These are phyloP conservation scores for Balanococcus diminutus DNA, from an alignment of 2,888 invertebrate genomes.

Conservation along the genomic window DNA sequence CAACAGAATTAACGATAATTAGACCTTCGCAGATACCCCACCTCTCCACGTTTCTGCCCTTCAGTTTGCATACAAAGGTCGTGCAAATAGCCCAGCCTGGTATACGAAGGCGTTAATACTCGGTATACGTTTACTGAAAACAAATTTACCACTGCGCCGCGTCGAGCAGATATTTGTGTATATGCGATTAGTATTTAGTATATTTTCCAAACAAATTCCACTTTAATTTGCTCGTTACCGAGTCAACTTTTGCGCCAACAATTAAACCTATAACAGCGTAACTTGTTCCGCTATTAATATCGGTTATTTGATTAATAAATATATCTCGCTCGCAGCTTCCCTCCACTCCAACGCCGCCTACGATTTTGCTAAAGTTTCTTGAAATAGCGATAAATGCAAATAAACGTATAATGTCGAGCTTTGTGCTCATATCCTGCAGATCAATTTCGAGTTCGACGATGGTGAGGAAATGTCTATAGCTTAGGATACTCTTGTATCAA, in stretches of 20 bases:
- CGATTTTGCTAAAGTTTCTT: not conserved
- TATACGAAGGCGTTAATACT: not conserved
- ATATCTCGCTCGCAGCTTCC: not conserved
- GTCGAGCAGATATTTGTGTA: not conserved
- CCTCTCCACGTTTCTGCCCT: no score
- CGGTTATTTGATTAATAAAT: slow-evolving; percentile 22
- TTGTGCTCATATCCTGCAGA: not conserved
- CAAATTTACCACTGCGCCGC: not conserved
- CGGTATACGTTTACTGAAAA: no score
- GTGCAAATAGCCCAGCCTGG: not conserved
- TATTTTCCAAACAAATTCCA: not conserved
- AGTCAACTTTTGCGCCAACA: slow-evolving; percentile 27
- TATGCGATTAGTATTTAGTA: not conserved
- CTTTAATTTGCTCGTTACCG: slow-evolving; percentile 11
- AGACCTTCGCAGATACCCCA: slow-evolving; percentile 4
- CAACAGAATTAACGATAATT: slow-evolving; percentile 28
- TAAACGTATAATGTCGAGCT: not conserved
- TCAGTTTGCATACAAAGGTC: not conserved
- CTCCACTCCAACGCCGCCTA: not conserved
- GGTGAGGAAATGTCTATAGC: not conserved
- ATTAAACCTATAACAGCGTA: slow-evolving; percentile 6
- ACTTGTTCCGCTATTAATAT: not conserved
- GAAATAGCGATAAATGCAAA: not conserved
- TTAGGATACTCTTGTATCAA: no score
- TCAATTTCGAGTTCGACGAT: not conserved